Conservation (phyloP, 2,888 invertebrate genomes). For the Drosophila buzzatii region DNA sequence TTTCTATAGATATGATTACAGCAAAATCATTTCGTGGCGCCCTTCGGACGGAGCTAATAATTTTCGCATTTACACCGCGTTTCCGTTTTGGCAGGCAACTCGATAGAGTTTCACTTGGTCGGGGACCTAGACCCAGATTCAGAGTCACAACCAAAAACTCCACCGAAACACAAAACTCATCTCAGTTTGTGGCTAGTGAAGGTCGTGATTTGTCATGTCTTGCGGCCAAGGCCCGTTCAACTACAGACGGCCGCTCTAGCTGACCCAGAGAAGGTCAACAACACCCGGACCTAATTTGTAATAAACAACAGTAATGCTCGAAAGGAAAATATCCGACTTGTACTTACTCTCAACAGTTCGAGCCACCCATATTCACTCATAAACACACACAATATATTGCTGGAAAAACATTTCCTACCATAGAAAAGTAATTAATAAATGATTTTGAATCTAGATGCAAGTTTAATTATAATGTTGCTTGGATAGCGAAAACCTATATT, state of each 20-base stretch:
- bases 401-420: too few relatives aligned
- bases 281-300: constrained; percentile 47
- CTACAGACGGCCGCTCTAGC: neutral
- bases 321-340: constrained; percentile 25
- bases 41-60: constrained; percentile 55
- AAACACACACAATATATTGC: too few relatives aligned
- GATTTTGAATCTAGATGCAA: too few relatives aligned
- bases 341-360: neutral
- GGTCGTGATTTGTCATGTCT: constrained; percentile 28
- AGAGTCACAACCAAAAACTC: neutral
- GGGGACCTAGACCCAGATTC: constrained; percentile 3
- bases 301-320: constrained; percentile 41
- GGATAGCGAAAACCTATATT: too few relatives aligned
- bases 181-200: constrained; percentile 11
- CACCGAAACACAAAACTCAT: neutral
- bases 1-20: constrained; percentile 7
- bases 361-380: too few relatives aligned
- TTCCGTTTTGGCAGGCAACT: constrained; percentile 67
- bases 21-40: constrained; percentile 51
- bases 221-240: constrained; percentile 32
- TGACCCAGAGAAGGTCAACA: constrained; percentile 16
- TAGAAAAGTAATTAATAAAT: too few relatives aligned
- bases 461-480: too few relatives aligned
- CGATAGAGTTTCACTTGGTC: constrained; percentile 1
- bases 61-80: constrained; percentile 58